Conservation (phyloP, 2,888 invertebrate species). For the Tiliacea citrago region DNA sequence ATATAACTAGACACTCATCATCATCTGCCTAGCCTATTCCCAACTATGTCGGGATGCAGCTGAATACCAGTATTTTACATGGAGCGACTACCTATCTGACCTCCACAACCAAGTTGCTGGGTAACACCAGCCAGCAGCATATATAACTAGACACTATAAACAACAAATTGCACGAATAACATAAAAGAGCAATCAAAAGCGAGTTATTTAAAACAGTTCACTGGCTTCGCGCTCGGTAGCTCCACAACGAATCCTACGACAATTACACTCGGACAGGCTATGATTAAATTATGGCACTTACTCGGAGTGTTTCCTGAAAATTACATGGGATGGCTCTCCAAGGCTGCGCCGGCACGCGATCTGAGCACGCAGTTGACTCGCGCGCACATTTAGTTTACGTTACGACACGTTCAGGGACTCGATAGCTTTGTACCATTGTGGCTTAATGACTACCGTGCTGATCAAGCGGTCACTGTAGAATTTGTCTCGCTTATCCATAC, state of each 20-base stretch:
- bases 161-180: constrained; percentile 63
- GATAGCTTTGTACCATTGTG: not conserved
- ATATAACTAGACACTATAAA: constrained; percentile 17
- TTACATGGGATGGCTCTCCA: constrained; percentile 89
- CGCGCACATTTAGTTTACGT: constrained; percentile 67
- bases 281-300: constrained; percentile 90
- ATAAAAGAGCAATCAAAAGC: constrained; percentile 71
- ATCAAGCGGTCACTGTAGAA: not conserved
- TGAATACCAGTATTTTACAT: no score
- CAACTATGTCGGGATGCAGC: no score
- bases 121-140: no score
- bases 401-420: constrained; percentile 50
- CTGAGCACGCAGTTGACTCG: constrained; percentile 84
- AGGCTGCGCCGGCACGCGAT: constrained; percentile 88
- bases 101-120: no score
- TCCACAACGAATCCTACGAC: constrained; percentile 85
- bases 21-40: no score
- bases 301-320: constrained; percentile 89
- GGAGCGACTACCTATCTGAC: no score
- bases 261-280: constrained; percentile 87
- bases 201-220: constrained; percentile 76
- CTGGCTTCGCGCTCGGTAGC: constrained; percentile 80
- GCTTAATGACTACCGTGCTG: constrained; percentile 2
- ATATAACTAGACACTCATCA: no score
- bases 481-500: not conserved